Percentiles rank a stretch among this genome's conserved stretches.
Evolutionary conservation across 1,140 invertebrate species (phyloP).

Genomic region (Pseudomyrmex flavicornis): DNA sequence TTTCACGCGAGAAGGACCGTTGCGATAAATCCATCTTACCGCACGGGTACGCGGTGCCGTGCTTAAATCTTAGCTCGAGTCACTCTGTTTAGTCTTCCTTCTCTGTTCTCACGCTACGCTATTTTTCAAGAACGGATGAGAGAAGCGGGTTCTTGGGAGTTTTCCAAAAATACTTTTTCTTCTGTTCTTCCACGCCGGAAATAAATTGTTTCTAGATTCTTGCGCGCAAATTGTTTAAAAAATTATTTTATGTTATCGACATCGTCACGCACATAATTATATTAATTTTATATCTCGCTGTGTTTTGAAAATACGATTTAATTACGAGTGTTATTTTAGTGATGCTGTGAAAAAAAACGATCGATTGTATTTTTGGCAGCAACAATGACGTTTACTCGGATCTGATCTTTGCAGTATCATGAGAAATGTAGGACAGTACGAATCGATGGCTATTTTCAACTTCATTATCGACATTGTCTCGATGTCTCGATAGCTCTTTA

Average conservation of each 20-base stretch:
- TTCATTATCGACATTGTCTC: conserved; percentile 53
- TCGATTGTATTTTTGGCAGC: not conserved
- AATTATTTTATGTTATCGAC: too few species aligned
- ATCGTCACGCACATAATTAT: too few species aligned
- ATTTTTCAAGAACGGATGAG: not conserved
- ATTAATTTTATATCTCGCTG: too few species aligned
- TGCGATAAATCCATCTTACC: conserved; percentile 60
- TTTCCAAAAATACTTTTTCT: not conserved
- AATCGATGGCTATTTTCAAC: conserved; percentile 53
- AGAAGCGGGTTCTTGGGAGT: not conserved
- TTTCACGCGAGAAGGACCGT: conserved; percentile 8
- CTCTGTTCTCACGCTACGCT: not conserved
- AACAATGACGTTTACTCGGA: conserved; percentile 5
- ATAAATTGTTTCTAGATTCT: too few species aligned
- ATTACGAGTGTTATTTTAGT: too few species aligned
- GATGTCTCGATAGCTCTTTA: conserved; percentile 23
- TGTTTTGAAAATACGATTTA: not conserved
- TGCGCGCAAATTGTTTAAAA: too few species aligned
- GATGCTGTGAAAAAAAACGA: not conserved
- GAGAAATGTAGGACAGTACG: conserved; percentile 46
- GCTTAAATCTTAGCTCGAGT: conserved; percentile 7
- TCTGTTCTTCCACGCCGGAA: not conserved
- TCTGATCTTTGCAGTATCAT: conserved; percentile 11
- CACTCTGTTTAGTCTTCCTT: not conserved
- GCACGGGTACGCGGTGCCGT: not conserved